phyloP scores from a whole-genome alignment of 2,797 vertebrate genomes.

The Heterohyrax brucei region DNA sequence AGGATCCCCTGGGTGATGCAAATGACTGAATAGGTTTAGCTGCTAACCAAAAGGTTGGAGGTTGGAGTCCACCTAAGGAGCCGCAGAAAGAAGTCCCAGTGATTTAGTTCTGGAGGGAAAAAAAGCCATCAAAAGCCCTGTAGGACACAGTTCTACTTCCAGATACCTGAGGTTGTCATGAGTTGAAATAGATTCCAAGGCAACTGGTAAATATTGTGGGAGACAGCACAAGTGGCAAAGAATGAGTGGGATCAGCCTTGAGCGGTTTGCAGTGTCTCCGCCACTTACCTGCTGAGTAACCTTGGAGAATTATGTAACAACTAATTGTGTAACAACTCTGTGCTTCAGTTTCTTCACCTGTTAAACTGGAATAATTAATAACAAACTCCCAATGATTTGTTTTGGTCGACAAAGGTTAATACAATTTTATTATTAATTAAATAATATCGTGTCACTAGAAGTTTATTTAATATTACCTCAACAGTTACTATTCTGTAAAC shows the following conservation, averaged over 20 bases:
- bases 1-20: not conserved
- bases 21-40: not conserved
- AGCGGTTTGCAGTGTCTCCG: not conserved
- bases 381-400: not conserved
- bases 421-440: conserved; percentile 18
- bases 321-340: not conserved
- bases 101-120: not conserved
- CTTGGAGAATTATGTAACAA: not conserved
- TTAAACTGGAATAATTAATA: conserved; percentile 1
- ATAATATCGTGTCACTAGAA: not conserved
- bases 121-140: not conserved
- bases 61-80: not conserved
- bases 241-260: not conserved
- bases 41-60: not conserved
- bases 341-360: not conserved
- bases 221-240: not conserved
- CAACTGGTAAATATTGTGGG: not conserved
- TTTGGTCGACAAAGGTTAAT: not conserved
- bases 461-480: conserved; percentile 19
- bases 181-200: not conserved
- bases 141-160: not conserved
- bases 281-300: not conserved
- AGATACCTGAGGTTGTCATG: not conserved
- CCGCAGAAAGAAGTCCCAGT: not conserved
- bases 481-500: not conserved